These are phyloP conservation scores for Polia nebulosa DNA, from an alignment of 2,888 invertebrate genomes.

Conservation along the genomic window DNA sequence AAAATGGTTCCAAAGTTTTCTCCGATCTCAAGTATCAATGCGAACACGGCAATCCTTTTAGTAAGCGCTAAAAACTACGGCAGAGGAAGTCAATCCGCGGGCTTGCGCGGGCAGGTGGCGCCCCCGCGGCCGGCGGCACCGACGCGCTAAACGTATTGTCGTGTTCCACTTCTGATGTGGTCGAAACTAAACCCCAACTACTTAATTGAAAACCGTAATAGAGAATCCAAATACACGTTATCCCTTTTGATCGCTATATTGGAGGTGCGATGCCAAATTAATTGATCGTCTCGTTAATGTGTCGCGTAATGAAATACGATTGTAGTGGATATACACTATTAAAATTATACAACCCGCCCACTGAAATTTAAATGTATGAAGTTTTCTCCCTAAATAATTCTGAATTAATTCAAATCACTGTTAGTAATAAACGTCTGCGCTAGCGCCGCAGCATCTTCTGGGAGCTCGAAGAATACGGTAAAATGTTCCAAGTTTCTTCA, in stretches of 20 bases:
- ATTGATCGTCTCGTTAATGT: constrained; percentile 76
- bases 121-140: constrained; percentile 71
- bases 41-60: constrained; percentile 90
- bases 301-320: constrained; percentile 74
- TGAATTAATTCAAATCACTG: constrained; percentile 87
- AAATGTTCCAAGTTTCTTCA: constrained; percentile 91
- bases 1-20: constrained; percentile 68
- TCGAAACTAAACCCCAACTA: constrained; percentile 87
- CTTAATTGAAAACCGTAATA: constrained; percentile 89
- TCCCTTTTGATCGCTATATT: constrained; percentile 86
- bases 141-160: constrained; percentile 88
- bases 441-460: constrained; percentile 87
- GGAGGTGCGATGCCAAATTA: constrained; percentile 80
- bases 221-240: constrained; percentile 85
- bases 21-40: constrained; percentile 80
- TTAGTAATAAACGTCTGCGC: constrained; percentile 88
- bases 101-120: constrained; percentile 75
- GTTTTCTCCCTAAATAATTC: constrained; percentile 76
- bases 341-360: constrained; percentile 50
- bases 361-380: constrained; percentile 65
- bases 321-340: constrained; percentile 63
- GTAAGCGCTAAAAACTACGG: constrained; percentile 85
- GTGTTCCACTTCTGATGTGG: constrained; percentile 85
- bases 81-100: constrained; percentile 80
- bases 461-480: constrained; percentile 90